A percentile compares a stretch with the other conserved stretches of the same genome.
Conservation (phyloP, 2,113 vertebrate species). For the Ptilorrhoa leucosticta region DNA sequence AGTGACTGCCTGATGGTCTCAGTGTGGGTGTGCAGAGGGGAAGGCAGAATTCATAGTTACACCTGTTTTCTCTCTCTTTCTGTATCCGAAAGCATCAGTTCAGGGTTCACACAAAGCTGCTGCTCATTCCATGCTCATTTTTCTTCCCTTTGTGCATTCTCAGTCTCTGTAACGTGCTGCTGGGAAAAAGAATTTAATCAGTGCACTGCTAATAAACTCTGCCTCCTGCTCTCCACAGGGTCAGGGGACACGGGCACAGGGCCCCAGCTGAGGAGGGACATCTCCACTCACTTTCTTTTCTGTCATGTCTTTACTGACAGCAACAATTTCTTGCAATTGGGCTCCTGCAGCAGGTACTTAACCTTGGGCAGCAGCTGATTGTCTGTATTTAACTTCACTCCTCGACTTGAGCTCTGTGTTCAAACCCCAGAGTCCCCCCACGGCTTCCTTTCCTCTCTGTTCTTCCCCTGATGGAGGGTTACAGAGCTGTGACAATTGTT, state of each 20-base stretch:
- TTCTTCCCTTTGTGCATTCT: background rate
- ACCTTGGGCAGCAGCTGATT: slow-evolving; percentile 27
- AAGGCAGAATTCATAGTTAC: background rate
- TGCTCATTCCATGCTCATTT: background rate
- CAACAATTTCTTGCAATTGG: slow-evolving; percentile 46
- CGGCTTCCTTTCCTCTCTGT: background rate
- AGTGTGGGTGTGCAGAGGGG: background rate
- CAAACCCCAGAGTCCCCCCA: background rate
- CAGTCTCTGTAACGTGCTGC: background rate
- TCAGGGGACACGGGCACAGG: background rate
- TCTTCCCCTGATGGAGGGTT: background rate
- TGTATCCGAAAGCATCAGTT: background rate
- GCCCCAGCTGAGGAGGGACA: background rate
- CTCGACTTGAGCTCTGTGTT: slow-evolving; percentile 25
- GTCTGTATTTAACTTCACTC: slow-evolving; percentile 25
- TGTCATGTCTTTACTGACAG: background rate
- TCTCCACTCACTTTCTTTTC: background rate
- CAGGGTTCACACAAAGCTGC: background rate
- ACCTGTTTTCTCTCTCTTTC: background rate
- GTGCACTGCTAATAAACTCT: slow-evolving; percentile 20
- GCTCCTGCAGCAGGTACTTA: slow-evolving; percentile 54
- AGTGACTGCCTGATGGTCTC: background rate
- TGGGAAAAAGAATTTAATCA: slow-evolving; percentile 32
- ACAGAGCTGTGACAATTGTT: background rate
- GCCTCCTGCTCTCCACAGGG: background rate